Conservation (phyloP, 2,113 vertebrate genomes). For the Cercocebus atys region DNA sequence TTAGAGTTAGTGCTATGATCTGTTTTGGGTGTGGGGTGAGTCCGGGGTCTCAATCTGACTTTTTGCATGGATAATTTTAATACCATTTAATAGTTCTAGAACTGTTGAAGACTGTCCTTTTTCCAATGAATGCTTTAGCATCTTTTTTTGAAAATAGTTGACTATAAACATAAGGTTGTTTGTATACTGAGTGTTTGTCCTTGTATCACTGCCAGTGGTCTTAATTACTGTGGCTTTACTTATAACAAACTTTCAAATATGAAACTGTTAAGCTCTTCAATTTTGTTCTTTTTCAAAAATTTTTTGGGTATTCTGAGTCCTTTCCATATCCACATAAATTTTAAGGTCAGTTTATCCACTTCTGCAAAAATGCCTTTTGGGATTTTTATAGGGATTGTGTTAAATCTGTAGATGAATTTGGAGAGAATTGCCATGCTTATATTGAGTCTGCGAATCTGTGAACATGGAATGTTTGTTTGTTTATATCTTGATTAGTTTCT, state of each 20-base stretch:
- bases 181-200: background rate
- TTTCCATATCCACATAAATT: background rate
- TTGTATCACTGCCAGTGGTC: background rate
- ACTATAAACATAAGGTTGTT: background rate
- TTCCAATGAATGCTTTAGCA: background rate
- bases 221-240: conserved; percentile 30
- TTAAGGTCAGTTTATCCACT: background rate
- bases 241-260: background rate
- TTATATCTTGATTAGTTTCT: conserved; percentile 6
- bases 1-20: background rate
- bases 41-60: background rate
- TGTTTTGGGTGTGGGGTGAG: background rate
- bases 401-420: background rate
- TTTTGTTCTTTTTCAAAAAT: background rate
- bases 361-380: background rate
- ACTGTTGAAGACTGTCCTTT: background rate
- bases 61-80: background rate
- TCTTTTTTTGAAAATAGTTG: background rate
- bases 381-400: background rate
- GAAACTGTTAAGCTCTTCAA: background rate
- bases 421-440: background rate
- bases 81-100: background rate
- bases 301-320: background rate
- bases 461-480: background rate
- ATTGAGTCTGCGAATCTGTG: background rate